Conservation (phyloP, 30 jellyfish, hydroid and myxozoan genomes). For the Phacellophora camtschatica region DNA sequence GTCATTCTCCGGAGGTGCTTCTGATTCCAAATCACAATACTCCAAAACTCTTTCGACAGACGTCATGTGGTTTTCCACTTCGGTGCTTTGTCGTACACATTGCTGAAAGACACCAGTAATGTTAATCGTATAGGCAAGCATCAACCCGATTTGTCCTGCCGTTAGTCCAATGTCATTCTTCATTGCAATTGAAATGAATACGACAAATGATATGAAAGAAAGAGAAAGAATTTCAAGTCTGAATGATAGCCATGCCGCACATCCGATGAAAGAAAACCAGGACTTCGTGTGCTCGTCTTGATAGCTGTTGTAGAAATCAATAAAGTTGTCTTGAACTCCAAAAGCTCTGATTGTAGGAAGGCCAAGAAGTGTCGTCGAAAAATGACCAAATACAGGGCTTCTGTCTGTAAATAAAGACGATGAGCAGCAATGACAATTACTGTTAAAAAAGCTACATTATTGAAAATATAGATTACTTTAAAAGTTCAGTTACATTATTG, state of each 20-base stretch:
- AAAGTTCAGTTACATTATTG: no score
- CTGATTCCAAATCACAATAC: slow-evolving; percentile 79
- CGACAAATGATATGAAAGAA: slow-evolving; percentile 51
- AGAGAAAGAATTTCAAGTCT: slow-evolving; percentile 65
- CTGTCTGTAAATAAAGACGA: slow-evolving; percentile 44
- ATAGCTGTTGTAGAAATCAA: slow-evolving; percentile 45
- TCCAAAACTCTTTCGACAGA: slow-evolving; percentile 93
- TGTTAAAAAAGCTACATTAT: no score
- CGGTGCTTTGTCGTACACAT: slow-evolving; percentile 84
- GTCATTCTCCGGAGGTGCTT: slow-evolving; percentile 75
- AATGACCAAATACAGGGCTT: slow-evolving; percentile 93
- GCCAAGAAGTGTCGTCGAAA: slow-evolving; percentile 93
- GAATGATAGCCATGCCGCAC: slow-evolving; percentile 79
- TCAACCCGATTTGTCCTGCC: slow-evolving; percentile 83
- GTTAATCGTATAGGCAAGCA: slow-evolving; percentile 78
- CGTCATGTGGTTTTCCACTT: slow-evolving; percentile 88
- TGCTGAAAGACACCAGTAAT: slow-evolving; percentile 77
- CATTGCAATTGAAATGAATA: slow-evolving; percentile 62
- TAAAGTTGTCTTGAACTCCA: slow-evolving; percentile 69
- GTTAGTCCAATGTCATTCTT: slow-evolving; percentile 36
- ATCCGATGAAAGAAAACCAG: slow-evolving; percentile 70
- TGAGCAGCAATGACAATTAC: no score
- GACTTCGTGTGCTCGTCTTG: slow-evolving; percentile 91
- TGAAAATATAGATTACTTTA: no score
- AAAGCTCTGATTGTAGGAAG: slow-evolving; percentile 93